Base-by-base conservation (phyloP, 1,140 invertebrate genomes). In the Elymnias hypermnestra region DNA sequence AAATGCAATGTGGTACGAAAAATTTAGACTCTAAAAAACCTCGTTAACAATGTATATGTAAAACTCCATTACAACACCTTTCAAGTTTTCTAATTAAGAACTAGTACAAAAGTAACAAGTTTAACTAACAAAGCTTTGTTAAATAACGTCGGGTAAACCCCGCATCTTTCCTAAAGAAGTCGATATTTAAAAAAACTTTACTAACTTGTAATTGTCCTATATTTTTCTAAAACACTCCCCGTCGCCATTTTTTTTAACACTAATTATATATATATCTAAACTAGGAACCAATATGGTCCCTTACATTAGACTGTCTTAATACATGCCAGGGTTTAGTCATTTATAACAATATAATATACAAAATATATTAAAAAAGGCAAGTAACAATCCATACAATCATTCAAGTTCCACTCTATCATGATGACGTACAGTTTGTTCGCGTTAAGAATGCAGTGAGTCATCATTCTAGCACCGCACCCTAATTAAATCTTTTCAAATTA, bases 291-390 rank as follows among this genome's bases (percentile, higher is more conserved):
- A 14, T 48, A 53, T 53, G 54, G 54, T 60, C 49, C 51, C 47
- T 60, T 60, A 60, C 56, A 57, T 57, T 48, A 43, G 29, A 48
- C 25, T 29, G n/a, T 8, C 9, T 29, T 12, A 13, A 29, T 29
- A 13, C 26, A 13, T 7, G 26, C 10, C 10, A 26, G 23, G 23
- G 23, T 29, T 29, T 10, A 29, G 23, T 3, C 26, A 13, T 10
- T 28, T 2, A 28, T 12, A 7, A 26, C n/a, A n/a, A n/a, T n/a
- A n/a, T n/a, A n/a, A n/a, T n/a, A n/a, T n/a, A n/a, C n/a, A n/a
- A n/a, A n/a, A n/a, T n/a, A n/a, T n/a, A n/a, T n/a, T n/a, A n/a
- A n/a, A n/a, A n/a, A n/a, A n/a, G n/a, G n/a, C n/a, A n/a, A n/a
- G n/a, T n/a, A n/a, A n/a, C n/a, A n/a, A n/a, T n/a, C n/a, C n/a